Evolutionary conservation across 2,113 vertebrate species (phyloP).

Genomic region (Rhipidura dahli): DNA sequence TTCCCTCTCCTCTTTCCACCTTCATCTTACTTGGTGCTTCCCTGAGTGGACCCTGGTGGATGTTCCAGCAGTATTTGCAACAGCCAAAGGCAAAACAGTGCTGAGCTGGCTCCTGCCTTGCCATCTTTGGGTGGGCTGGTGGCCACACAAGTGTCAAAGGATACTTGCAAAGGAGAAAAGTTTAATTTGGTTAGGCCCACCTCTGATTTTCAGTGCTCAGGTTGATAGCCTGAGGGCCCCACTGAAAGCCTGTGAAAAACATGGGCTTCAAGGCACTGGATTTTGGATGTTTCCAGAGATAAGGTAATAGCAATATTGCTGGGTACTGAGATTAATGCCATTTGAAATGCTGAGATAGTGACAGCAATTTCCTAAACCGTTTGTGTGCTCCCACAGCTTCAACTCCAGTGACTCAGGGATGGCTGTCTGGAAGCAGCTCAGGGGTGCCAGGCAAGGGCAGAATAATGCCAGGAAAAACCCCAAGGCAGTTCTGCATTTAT

Average conservation of each 20-base stretch:
- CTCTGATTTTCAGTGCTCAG: neutral
- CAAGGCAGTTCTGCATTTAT: neutral
- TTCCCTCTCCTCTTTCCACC: neutral
- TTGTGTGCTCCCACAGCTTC: neutral
- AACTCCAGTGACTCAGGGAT: neutral
- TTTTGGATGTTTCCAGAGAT: neutral
- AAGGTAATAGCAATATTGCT: neutral
- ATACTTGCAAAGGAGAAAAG: neutral
- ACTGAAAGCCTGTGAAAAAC: neutral
- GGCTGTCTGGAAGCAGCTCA: neutral
- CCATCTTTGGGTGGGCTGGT: neutral
- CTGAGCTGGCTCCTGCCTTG: neutral
- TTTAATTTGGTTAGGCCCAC: neutral
- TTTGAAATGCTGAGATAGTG: neutral
- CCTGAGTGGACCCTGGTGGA: neutral
- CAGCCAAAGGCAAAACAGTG: neutral
- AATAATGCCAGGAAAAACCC: slow-evolving; percentile 10
- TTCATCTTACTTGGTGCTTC: neutral
- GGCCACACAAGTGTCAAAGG: neutral
- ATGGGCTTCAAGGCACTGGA: neutral
- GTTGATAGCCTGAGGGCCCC: neutral
- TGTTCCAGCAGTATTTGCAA: rapidly evolving
- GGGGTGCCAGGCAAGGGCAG: neutral
- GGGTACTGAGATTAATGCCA: neutral
- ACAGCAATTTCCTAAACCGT: neutral